Evolutionary conservation across 2,888 invertebrate genomes (phyloP).

Genomic region (Siphlonurus alternatus): DNA sequence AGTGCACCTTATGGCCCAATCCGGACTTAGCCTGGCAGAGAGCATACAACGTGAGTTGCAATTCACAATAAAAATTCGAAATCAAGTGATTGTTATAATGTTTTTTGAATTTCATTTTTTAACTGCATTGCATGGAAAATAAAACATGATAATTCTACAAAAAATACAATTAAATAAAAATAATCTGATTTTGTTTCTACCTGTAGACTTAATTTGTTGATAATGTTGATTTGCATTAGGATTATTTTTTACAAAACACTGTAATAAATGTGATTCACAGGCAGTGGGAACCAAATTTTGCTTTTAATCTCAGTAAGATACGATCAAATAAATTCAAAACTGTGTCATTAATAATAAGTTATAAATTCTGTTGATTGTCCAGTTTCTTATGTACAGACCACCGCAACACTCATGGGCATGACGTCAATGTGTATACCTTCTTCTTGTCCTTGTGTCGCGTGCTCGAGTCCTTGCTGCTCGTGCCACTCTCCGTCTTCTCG

Average conservation of each 20-base stretch:
- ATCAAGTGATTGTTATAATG: background rate
- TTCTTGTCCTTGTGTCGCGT: slow-evolving; percentile 30
- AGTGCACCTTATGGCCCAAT: slow-evolving; percentile 33
- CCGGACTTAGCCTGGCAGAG: background rate
- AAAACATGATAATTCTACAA: background rate
- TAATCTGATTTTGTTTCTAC: too few species aligned
- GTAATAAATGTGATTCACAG: too few species aligned
- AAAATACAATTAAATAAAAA: background rate
- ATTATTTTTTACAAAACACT: too few species aligned
- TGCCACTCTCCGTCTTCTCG: slow-evolving; percentile 22
- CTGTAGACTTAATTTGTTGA: too few species aligned
- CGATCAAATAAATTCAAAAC: too few species aligned
- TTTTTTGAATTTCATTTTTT: background rate
- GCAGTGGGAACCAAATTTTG: too few species aligned
- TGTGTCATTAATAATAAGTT: too few species aligned
- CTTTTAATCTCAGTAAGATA: too few species aligned
- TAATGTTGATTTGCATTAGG: too few species aligned
- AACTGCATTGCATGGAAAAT: slow-evolving; percentile 17
- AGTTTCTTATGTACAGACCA: too few species aligned
- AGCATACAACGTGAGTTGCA: too few species aligned
- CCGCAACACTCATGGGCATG: background rate
- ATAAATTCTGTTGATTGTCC: too few species aligned
- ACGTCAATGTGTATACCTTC: slow-evolving; percentile 18
- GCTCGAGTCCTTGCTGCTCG: slow-evolving; percentile 21
- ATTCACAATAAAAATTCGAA: background rate